Evolutionary conservation across 2,797 vertebrate genomes (phyloP), one percentile per base, ranked within the genome.

Genomic region (Syndactyla subalaris): DNA sequence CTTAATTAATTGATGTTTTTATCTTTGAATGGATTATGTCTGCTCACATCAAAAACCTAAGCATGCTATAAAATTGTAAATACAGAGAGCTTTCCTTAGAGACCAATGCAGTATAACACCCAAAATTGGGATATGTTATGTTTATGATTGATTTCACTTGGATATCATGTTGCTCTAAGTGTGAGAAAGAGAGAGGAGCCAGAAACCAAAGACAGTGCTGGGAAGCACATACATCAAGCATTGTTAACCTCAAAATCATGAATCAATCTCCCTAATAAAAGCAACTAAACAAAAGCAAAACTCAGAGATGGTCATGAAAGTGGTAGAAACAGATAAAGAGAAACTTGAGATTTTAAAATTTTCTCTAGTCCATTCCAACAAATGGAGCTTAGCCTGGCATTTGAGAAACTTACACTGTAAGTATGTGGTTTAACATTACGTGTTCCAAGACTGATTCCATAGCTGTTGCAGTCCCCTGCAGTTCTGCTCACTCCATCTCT

Each of bases 1-100:
- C 88, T 97, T 96, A 97, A 94, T 97, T 98, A 98, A 97, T 97
- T 97, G 97, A 96, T 96, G 96, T 92, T 96, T 98, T 97, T 98
- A 97, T 98, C 97, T 97, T 97, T 97, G 96, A 97, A 93, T 95
- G 95, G 95, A 87, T 91, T 81, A 57, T 95, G 93, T 97, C 68
- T 75, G 61, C 88, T 96, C 73, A 84, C 96, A 97, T 97, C 81
- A 97, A 96, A 96, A 97, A 86, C 73, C 29, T 43, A 92, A 97
- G 86, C 84, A 91, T 78, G 95, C 95, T 92, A 95, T 93, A 95
- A 97, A 97, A 91, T 41, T 90, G 79, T 93, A 88, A 95, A 95
- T 76, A 97, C 76, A 84, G 68, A 95, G 85, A 96, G 66, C 83
- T 92, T 78, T 74, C 87, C 95, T 97, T 95, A 89, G 88, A 96